Evolutionary conservation across 23 tunicate genomes (phyloP), one percentile per base, ranked within the genome.

Genomic region (Phallusia fumigata): DNA sequence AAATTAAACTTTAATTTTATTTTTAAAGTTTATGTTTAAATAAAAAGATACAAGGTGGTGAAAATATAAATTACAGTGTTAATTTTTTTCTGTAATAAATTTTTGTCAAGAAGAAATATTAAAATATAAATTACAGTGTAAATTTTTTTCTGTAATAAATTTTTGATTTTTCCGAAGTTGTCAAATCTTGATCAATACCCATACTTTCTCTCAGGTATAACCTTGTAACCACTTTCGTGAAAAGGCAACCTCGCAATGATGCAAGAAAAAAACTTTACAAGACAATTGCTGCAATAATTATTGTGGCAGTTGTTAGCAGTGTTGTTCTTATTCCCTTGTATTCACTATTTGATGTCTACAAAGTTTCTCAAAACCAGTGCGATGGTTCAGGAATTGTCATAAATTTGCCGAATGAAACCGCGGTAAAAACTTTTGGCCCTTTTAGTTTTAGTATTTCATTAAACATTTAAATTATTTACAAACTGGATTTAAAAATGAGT

Each of bases 241-340:
- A 80, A 36, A 53, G 74, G 53, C 80, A 32, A 12, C 30, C 82
- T 19, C 53, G 44, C 51, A 34, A 53, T 53, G 64, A 85, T 53
- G 75, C 88, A 12, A 85, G 77, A 78, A 30, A 77, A 24, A 58
- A 58, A 16, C 26, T 58, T 58, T 58, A 58, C 69, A 74, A 31
- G 19, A 73, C 88, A 0, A 36, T 73, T 24, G 33, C 35, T 32
- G 82, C 82, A 77, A 85, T 78, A 11, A 0, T 85, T 0, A 18
- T 58, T 21, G 21, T 85, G 53, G 82, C 49, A 10, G 82, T 24
- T 22, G 52, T 77, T 19, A 64, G 88, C 49, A 26, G 45, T 77
- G 32, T 85, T 12, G 34, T 77, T 65, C 77, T 45, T 77, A 53
- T 85, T 33, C 88, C 88, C 11, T 19, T 85, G 69, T 19, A 19